Evolutionary conservation across 2,888 invertebrate genomes (phyloP).

Genomic region (Apoderus coryli): DNA sequence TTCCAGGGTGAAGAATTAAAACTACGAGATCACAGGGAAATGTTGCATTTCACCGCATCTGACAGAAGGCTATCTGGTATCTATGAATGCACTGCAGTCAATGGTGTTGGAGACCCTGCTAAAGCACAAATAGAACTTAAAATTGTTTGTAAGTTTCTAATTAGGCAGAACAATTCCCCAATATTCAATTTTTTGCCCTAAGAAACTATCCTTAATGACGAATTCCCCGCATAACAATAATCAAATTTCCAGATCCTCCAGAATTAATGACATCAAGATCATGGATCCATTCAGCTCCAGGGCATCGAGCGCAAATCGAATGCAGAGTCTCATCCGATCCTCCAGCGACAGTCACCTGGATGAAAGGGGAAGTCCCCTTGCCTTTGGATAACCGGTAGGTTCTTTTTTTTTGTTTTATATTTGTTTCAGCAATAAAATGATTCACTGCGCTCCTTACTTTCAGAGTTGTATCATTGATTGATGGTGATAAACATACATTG

Average conservation of each 20-base stretch:
- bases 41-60: slow-evolving; percentile 48
- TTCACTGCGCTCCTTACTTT: too few relatives aligned
- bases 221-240: neutral
- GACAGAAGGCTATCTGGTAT: slow-evolving; percentile 52
- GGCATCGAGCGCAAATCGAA: slow-evolving; percentile 51
- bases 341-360: slow-evolving; percentile 50
- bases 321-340: slow-evolving; percentile 58
- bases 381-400: slow-evolving; percentile 32
- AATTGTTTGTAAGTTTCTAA: slow-evolving; percentile 49
- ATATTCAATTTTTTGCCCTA: too few relatives aligned
- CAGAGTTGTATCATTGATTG: slow-evolving; percentile 33
- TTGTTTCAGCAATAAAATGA: too few relatives aligned
- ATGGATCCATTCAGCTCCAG: slow-evolving; percentile 63
- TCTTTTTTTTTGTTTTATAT: too few relatives aligned
- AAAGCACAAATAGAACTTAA: slow-evolving; percentile 50
- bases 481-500: slow-evolving; percentile 43
- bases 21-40: slow-evolving; percentile 42
- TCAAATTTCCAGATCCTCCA: slow-evolving; percentile 48
- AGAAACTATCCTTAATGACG: neutral
- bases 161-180: neutral
- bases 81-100: slow-evolving; percentile 58
- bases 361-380: slow-evolving; percentile 45
- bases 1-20: slow-evolving; percentile 46
- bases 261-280: slow-evolving; percentile 47
- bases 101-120: slow-evolving; percentile 62